phyloP scores from a whole-genome alignment of 2,888 invertebrate genomes.

The Phlogophora meticulosa region DNA sequence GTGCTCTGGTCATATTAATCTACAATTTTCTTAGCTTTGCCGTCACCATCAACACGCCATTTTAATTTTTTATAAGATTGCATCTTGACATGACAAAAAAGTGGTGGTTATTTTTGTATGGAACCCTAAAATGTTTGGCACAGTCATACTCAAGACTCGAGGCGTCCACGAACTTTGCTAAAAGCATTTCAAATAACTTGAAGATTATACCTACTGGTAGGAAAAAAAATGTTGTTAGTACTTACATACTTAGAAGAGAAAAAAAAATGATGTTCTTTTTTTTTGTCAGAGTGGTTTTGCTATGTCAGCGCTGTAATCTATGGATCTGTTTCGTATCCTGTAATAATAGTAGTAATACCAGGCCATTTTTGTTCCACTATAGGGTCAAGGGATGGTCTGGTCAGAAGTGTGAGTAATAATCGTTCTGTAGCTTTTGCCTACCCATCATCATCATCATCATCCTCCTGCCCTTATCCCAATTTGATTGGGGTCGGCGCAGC shows the following conservation, averaged over 20 bases:
- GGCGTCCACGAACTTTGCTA: slow-evolving; percentile 58
- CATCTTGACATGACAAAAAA: background rate
- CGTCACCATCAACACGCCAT: too few relatives aligned
- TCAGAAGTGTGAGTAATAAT: too few relatives aligned
- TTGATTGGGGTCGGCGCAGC: too few relatives aligned
- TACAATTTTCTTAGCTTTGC: too few relatives aligned
- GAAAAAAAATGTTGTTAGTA: slow-evolving; percentile 30
- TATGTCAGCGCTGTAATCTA: background rate
- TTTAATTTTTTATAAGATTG: background rate
- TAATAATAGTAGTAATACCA: background rate
- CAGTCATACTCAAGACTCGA: slow-evolving; percentile 50
- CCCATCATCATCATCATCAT: too few relatives aligned
- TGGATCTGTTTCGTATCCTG: background rate
- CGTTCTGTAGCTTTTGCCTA: too few relatives aligned
- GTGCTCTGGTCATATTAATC: too few relatives aligned
- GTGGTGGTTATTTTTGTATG: background rate
- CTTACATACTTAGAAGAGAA: slow-evolving; percentile 4
- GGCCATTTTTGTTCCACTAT: too few relatives aligned
- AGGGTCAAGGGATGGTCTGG: too few relatives aligned
- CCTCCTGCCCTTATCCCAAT: too few relatives aligned
- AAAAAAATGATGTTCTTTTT: background rate
- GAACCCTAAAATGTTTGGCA: slow-evolving; percentile 51
- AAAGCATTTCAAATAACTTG: slow-evolving; percentile 59
- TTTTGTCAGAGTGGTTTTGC: background rate
- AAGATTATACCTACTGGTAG: slow-evolving; percentile 46